phyloP scores from a whole-genome alignment of 2,797 vertebrate species.

The Onychomys torridus region DNA sequence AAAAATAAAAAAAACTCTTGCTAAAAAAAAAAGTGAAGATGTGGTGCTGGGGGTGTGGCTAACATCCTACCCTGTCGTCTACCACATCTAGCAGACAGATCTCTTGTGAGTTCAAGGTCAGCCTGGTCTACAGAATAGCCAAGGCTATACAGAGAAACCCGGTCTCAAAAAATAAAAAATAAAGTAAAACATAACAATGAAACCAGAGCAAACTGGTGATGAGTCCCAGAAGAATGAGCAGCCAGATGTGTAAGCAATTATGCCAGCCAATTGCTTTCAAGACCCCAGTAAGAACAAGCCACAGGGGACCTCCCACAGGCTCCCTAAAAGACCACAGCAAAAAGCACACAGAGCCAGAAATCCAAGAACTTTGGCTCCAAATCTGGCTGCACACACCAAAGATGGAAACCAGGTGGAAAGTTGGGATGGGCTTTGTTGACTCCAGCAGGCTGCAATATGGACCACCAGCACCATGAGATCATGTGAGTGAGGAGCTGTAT shows the following conservation, averaged over 20 bases:
- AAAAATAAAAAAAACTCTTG: too few species aligned
- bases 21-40: too few species aligned
- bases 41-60: neutral
- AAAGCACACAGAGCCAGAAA: neutral
- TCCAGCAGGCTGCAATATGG: neutral
- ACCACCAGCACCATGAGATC: accelerated
- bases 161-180: too few species aligned
- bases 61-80: neutral
- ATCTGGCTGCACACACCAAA: neutral
- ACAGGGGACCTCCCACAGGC: neutral
- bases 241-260: neutral
- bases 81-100: neutral
- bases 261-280: neutral
- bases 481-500: neutral
- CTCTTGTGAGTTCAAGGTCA: too few species aligned
- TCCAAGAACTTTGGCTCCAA: neutral
- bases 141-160: too few species aligned
- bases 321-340: neutral
- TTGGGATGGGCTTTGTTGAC: accelerated
- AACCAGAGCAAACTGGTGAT: too few species aligned
- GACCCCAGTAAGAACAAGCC: neutral
- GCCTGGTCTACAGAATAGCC: too few species aligned
- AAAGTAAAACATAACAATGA: neutral
- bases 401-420: neutral
- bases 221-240: neutral